phyloP scores from a whole-genome alignment of 1,140 invertebrate species.

The Trigoniulus corallinus region DNA sequence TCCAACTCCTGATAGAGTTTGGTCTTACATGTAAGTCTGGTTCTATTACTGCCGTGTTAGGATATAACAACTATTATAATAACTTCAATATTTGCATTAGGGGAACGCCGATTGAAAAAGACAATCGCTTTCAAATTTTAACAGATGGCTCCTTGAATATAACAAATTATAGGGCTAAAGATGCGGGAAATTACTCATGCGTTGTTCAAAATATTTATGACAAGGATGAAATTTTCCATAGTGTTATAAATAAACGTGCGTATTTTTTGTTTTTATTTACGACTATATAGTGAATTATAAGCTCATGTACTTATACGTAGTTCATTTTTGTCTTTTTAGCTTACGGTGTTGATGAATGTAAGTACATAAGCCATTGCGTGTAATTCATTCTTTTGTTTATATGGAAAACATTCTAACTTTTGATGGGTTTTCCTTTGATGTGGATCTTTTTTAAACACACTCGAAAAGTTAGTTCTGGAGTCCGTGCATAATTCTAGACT shows the following conservation, averaged over 20 bases:
- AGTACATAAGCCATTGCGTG: not conserved
- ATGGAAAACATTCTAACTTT: not conserved
- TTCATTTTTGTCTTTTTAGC: not conserved
- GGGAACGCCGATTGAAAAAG: constrained; percentile 23
- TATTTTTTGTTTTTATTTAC: constrained; percentile 8
- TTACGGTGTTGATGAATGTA: not conserved
- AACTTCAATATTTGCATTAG: constrained; percentile 2
- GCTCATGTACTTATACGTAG: not conserved
- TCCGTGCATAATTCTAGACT: too few relatives aligned
- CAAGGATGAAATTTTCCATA: constrained; percentile 76
- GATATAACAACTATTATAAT: not conserved
- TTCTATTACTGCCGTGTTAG: not conserved
- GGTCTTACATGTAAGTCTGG: constrained; percentile 27
- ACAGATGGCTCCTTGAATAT: constrained; percentile 81
- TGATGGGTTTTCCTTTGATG: not conserved
- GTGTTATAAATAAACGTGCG: constrained; percentile 64
- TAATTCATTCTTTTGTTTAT: not conserved
- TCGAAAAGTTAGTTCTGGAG: too few relatives aligned
- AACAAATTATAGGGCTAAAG: constrained; percentile 66
- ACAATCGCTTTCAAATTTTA: constrained; percentile 60
- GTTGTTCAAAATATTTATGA: constrained; percentile 84
- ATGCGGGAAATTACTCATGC: constrained; percentile 68
- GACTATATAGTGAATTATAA: not conserved
- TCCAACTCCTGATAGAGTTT: constrained; percentile 68
- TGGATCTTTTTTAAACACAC: too few relatives aligned